Evolutionary conservation across 1,140 invertebrate species (phyloP).

Genomic region (Galleria mellonella): DNA sequence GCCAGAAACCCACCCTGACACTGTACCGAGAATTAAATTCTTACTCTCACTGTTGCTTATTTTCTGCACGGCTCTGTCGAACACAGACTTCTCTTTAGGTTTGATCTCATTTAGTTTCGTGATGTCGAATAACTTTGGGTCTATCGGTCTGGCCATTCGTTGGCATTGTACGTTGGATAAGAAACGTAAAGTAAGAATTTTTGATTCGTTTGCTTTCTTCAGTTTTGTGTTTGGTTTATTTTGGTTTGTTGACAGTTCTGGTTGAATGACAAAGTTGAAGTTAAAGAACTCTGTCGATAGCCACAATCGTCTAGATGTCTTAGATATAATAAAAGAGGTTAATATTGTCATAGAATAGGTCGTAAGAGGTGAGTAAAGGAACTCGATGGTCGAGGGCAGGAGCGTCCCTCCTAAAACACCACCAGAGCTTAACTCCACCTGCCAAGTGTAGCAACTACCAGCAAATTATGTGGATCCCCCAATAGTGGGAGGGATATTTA

Average conservation of each 20-base stretch:
- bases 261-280: background rate
- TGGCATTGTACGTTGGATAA: slow-evolving; percentile 11
- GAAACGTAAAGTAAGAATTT: slow-evolving; percentile 11
- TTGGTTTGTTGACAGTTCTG: slow-evolving; percentile 8
- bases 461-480: too few relatives aligned
- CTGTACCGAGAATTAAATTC: slow-evolving; percentile 35
- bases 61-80: slow-evolving; percentile 29
- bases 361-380: too few relatives aligned
- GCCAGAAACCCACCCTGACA: slow-evolving; percentile 43
- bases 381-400: too few relatives aligned
- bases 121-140: slow-evolving; percentile 28
- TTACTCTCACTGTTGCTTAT: slow-evolving; percentile 32
- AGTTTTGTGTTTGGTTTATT: slow-evolving; percentile 14
- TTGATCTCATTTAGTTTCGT: slow-evolving; percentile 23
- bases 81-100: slow-evolving; percentile 20
- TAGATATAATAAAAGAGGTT: too few relatives aligned
- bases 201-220: slow-evolving; percentile 6
- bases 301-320: too few relatives aligned
- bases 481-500: too few relatives aligned
- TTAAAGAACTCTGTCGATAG: too few relatives aligned
- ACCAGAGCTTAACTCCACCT: too few relatives aligned
- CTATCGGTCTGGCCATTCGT: slow-evolving; percentile 42
- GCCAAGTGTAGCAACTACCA: too few relatives aligned
- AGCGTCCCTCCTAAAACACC: too few relatives aligned
- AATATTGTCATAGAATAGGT: too few relatives aligned